phyloP scores from a whole-genome alignment of 2,888 invertebrate genomes.

The Tridacna crocea region DNA sequence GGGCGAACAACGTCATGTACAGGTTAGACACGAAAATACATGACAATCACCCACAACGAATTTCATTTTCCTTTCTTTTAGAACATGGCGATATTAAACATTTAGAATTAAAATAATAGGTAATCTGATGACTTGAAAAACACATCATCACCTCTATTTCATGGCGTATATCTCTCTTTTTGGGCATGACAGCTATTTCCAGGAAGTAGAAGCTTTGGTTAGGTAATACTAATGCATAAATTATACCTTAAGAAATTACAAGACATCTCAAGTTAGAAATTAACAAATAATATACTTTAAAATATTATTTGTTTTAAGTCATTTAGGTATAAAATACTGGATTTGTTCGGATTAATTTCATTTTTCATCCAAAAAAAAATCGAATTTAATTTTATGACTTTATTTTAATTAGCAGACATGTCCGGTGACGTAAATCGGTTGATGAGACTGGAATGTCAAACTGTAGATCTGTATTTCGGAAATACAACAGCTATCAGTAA shows the following conservation, averaged over 20 bases:
- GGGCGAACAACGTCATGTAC: background rate
- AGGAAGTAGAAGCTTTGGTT: background rate
- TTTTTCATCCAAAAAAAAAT: background rate
- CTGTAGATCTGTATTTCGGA: constrained; percentile 14
- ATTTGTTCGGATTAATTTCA: too few species aligned
- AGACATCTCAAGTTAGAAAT: too few species aligned
- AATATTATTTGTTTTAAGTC: too few species aligned
- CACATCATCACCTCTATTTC: constrained; percentile 30
- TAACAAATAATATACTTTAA: too few species aligned
- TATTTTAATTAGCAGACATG: constrained; percentile 33
- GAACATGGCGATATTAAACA: too few species aligned
- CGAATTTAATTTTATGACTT: constrained; percentile 9
- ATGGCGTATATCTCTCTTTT: constrained; percentile 26
- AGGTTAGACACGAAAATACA: background rate
- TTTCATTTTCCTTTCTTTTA: too few species aligned
- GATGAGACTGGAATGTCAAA: constrained; percentile 27
- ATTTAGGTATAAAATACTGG: too few species aligned
- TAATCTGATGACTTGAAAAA: too few species aligned
- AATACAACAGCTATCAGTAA: background rate
- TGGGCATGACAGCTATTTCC: constrained; percentile 24
- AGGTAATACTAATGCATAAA: background rate
- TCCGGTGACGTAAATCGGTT: constrained; percentile 31
- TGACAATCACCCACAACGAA: background rate
- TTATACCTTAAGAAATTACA: background rate
- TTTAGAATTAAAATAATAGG: too few species aligned